Evolutionary conservation across 2,888 invertebrate species (phyloP).

Genomic region (Eutolmus rufibarbis): DNA sequence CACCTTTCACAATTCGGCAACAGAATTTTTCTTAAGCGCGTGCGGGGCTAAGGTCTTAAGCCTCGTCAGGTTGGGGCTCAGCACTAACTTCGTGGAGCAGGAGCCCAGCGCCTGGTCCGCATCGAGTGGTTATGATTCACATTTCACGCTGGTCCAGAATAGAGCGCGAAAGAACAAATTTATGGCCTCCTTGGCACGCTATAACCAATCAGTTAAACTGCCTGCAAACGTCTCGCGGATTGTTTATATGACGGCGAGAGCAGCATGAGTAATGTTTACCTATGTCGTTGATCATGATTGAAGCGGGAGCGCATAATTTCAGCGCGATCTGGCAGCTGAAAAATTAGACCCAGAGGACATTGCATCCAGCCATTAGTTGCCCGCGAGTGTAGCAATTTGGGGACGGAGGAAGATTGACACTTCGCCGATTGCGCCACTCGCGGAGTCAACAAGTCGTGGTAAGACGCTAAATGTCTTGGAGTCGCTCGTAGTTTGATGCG

Average conservation of each 20-base stretch:
- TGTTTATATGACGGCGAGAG: constrained; percentile 34
- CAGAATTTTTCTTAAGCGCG: not conserved
- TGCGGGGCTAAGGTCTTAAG: not conserved
- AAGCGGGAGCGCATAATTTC: constrained; percentile 17
- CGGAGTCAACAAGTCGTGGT: not conserved
- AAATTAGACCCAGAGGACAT: constrained; percentile 15
- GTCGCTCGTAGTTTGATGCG: not conserved
- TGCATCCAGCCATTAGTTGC: not conserved
- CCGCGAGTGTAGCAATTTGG: constrained; percentile 18
- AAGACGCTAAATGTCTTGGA: constrained; percentile 7
- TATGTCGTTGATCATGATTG: constrained; percentile 36
- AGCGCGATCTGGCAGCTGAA: not conserved
- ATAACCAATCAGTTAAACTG: constrained; percentile 35
- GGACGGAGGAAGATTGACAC: constrained; percentile 28
- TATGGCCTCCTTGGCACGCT: constrained; percentile 38
- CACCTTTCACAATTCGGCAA: constrained; percentile 19
- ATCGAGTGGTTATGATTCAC: constrained; percentile 26
- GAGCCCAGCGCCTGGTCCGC: not conserved
- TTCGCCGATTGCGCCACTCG: constrained; percentile 1
- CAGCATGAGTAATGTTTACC: constrained; percentile 35
- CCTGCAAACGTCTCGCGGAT: constrained; percentile 35
- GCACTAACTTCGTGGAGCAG: not conserved
- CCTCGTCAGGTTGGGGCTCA: not conserved
- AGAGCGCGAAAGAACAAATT: constrained; percentile 32
- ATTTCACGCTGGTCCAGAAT: constrained; percentile 17